Evolutionary conservation across 2,113 vertebrate genomes (phyloP), one percentile per base, ranked within the genome.

Genomic region (Marmota flaviventris): DNA sequence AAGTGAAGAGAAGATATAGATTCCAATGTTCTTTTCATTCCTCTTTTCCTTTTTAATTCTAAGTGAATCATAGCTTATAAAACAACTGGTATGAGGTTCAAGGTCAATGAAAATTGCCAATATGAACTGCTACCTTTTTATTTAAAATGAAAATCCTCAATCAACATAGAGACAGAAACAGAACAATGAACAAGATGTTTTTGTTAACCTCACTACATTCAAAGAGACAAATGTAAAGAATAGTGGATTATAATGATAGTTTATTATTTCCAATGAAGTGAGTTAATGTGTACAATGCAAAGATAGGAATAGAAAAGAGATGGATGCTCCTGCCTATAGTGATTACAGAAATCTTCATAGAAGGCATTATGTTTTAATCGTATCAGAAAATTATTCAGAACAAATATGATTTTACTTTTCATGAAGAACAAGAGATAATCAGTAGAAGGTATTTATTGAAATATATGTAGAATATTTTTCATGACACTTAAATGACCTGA

Each of bases 371-470:
- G 17, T 87, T 89, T 97, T 89, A 72, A 88, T 1, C 77, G 8
- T 27, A 88, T 53, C 51, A 88, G 61, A 61, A 93, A 90, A 61
- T 78, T 87, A 63, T 85, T 93, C 48, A 84, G 5, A 96, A 90
- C 16, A 94, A 87, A 84, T 65, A 91, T 10, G 8, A 94, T 79
- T 96, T 92, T 92, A 92, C 45, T 92, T 85, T 20, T 39, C 16
- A 83, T 16, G 42, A 53, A n/a, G 58, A 86, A 8, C 51, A 95
- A 91, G 27, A 18, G 22, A 85, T 7, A 87, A 93, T 73, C 58
- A 83, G 42, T 24, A 70, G 85, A 86, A 79, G 8, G 75, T 10
- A 69, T 10, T 53, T 87, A 65, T 1, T 77, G 25, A 93, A 69
- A 92, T 81, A 42, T 9, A 91, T 81, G 58, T 56, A 8, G 63